These are phyloP conservation scores for Glaucomys volans DNA, from an alignment of 2,113 vertebrate genomes.

Conservation along the genomic window DNA sequence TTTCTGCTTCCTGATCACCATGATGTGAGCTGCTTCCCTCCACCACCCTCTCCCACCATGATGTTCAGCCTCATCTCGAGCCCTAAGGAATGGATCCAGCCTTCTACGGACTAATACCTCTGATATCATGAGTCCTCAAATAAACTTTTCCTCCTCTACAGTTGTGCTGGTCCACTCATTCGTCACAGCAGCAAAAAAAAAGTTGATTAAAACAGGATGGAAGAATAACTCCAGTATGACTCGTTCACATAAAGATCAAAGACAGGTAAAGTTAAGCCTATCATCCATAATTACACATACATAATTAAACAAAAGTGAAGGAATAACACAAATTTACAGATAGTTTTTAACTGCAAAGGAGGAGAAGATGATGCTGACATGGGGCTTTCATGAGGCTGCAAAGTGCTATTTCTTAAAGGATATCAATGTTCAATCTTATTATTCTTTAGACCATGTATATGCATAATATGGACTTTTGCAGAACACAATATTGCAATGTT, in stretches of 20 bases:
- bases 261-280: neutral
- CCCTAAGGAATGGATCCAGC: too few relatives aligned
- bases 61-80: too few relatives aligned
- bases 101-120: too few relatives aligned
- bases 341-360: neutral
- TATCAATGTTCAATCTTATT: neutral
- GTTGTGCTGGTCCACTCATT: too few relatives aligned
- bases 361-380: neutral
- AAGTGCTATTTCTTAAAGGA: neutral
- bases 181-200: too few relatives aligned
- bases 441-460: neutral
- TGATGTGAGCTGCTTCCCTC: too few relatives aligned
- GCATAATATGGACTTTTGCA: too few relatives aligned
- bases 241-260: neutral
- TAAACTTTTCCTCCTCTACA: too few relatives aligned
- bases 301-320: neutral
- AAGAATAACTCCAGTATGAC: neutral
- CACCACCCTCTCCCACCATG: too few relatives aligned
- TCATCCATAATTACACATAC: neutral
- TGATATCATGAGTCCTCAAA: too few relatives aligned
- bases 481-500: neutral
- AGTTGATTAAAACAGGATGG: too few relatives aligned
- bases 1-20: too few relatives aligned
- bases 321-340: neutral
- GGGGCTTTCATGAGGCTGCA: neutral